Evolutionary conservation across 2,113 vertebrate species (phyloP), one percentile per base, ranked within the genome.

Genomic region (Atractosteus spatula): DNA sequence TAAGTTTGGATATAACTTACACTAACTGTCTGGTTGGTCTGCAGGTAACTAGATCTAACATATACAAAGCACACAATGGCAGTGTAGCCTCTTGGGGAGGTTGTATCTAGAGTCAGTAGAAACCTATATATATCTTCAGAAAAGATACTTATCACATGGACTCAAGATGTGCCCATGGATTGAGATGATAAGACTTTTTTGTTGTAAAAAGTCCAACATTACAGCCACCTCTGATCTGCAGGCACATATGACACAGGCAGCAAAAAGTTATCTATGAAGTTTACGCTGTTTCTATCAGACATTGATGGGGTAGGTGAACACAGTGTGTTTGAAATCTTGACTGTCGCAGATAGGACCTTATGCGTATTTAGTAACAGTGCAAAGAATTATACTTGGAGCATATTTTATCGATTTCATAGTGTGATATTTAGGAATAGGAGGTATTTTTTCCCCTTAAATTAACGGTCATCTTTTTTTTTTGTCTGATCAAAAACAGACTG

Each of bases 361-460:
- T 59, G 5, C 13, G 69, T 64, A 29, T 7, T 47, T 77, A 59
- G 61, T 51, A 66, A 62, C 66, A 72, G 68, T 83, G 82, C 83
- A 83, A 70, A 76, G 74, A 4, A n/a, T 77, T 3, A 6, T 77
- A 55, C 75, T 76, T 75, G 73, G 71, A 74, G 62, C 56, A 72
- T 62, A 76, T 68, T 56, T 71, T 78, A 70, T 29, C 1, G 29
- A 29, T 44, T 69, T 66, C 57, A 72, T 71, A 75, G 78, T 77
- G 69, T 71, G 13, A 59, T 59, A 43, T 7, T 55, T 64, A 76
- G 47, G 62, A 55, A 61, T 76, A 78, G 77, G 81, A 79, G 64
- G 70, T 61, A 68, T 59, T 45, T 11, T 1, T 29, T 43, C 41
- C 44, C 29, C 29, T 42, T 3, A 42, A 43, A 65, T 65, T 65